Evolutionary conservation across 2,888 invertebrate species (phyloP), one percentile per base, ranked within the genome.

Genomic region (Pollenia griseotomentosa): DNA sequence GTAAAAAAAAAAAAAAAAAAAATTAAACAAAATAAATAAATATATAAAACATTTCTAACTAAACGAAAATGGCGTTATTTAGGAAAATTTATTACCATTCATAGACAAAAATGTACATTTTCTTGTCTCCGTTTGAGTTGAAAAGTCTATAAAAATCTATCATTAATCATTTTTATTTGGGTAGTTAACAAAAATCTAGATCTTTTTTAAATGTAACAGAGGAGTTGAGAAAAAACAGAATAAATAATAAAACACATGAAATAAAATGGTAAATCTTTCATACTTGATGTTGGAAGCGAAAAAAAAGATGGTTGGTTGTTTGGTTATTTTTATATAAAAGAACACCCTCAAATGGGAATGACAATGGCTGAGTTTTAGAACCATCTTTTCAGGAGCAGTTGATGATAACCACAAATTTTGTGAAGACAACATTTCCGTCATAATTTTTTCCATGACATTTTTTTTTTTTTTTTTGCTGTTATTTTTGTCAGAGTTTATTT

Each of bases 151-250:
- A 87, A 87, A 87, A 87, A 87, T 87, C 84, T 87, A 78, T 87
- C 87, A 87, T 87, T 87, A 87, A 87, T 87, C 87, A 87, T 87
- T 87, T 87, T 87, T 87, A 87, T 87, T 87, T 87, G 87, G 87
- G 87, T 87, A 87, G 87, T 87, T 87, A 87, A 87, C 73, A 71
- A 83, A 80, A 80, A 84, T 81, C 78, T 84, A 74, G 78, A 87
- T 87, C 55, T 78, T 51, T 63, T 82, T 23, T 33, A 59, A 73
- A 65, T 48, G 63, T 63, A 23, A 65, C 33, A 12, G 19, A 14
- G 48, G 11, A 70, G 68, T n/a, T 75, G 75, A 57, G 14, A 12
- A 65, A 11, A 16, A 46, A 42, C 68, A 33, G 66, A 71, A 44
- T 33, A 33, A 33, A 33, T 33, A 33, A 33, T 33, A 33, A 68